phyloP scores from a whole-genome alignment of 2,888 invertebrate species.

The Macroteleia sp. region DNA sequence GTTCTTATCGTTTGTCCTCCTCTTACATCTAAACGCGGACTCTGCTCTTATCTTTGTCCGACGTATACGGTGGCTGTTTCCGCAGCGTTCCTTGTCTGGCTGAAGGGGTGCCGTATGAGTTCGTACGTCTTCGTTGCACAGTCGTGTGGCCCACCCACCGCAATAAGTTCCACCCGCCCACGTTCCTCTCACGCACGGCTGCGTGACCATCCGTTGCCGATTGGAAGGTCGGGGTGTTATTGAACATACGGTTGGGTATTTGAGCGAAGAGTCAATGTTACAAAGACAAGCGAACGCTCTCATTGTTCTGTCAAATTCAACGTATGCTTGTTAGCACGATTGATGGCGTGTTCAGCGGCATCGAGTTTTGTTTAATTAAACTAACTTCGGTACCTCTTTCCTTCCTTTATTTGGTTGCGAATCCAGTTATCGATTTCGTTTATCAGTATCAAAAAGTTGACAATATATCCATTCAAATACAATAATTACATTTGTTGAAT shows the following conservation, averaged over 20 bases:
- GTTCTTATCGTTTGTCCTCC: too few relatives aligned
- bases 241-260: conserved; percentile 58
- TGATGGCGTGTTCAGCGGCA: conserved; percentile 17
- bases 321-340: conserved; percentile 38
- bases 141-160: conserved; percentile 71
- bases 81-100: conserved; percentile 33
- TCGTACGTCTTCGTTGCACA: conserved; percentile 59
- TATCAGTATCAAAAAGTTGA: too few relatives aligned
- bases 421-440: too few relatives aligned
- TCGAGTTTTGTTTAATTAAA: conserved; percentile 20
- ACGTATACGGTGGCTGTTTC: conserved; percentile 20
- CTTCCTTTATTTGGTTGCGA: not conserved
- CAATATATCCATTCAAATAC: too few relatives aligned
- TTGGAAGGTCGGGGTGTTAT: conserved; percentile 73
- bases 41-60: conserved; percentile 18
- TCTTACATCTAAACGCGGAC: conserved; percentile 1
- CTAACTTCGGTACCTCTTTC: not conserved
- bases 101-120: conserved; percentile 24
- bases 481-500: too few relatives aligned
- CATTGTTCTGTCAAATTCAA: conserved; percentile 55
- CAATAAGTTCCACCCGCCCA: conserved; percentile 78
- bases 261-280: conserved; percentile 44
- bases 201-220: conserved; percentile 76
- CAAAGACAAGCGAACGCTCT: conserved; percentile 43
- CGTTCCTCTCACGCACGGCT: conserved; percentile 74